Base-by-base conservation (phyloP, 23 tunicate genomes). In the Halocynthia aurantium region DNA sequence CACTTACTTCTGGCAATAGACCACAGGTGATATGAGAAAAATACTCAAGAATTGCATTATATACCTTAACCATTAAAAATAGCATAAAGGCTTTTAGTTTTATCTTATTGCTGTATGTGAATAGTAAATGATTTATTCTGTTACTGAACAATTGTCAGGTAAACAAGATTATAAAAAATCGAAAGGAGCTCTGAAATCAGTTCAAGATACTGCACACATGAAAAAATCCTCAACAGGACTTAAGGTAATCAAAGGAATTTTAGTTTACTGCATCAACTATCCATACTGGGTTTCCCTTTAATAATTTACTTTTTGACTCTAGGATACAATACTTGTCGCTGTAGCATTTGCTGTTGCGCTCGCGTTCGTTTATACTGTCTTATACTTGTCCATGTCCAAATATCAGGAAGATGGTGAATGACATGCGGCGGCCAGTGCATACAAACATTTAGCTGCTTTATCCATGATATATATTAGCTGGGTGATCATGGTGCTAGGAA, bases 141-240 rank as follows among this genome's bases (percentile, higher is more conserved):
- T 67, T 17, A n/a, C 57, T 5, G 56, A 19, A 44, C 11, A 10
- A 51, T 56, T 10, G 2, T n/a, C 58, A 80, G 83, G 83, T 50
- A 80, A 80, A 52, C 83, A 80, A 56, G 83, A 80, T 52, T 80
- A 80, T 69, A 70, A 80, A 11, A 80, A 70, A 63, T 67, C 83
- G 22, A 80, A 80, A 52, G 62, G 75, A 69, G 83, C 75, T n/a
- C 61, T 80, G 51, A 80, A 56, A 56, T 17, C 52, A 0, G 18
- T 67, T 21, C 69, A 80, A 69, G 62, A 52, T 7, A 31, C 60
- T 17, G 73, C 83, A 7, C 67, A 80, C 52, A 76, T 76, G 10
- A 80, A 68, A 22, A 70, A 67, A 55, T 80, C 83, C 2, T 70
- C 83, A 7, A 70, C 73, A 17, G 83, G 75, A 80, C 57, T 80